phyloP scores from a whole-genome alignment of 2,797 vertebrate species.

The Heliangelus exortis region DNA sequence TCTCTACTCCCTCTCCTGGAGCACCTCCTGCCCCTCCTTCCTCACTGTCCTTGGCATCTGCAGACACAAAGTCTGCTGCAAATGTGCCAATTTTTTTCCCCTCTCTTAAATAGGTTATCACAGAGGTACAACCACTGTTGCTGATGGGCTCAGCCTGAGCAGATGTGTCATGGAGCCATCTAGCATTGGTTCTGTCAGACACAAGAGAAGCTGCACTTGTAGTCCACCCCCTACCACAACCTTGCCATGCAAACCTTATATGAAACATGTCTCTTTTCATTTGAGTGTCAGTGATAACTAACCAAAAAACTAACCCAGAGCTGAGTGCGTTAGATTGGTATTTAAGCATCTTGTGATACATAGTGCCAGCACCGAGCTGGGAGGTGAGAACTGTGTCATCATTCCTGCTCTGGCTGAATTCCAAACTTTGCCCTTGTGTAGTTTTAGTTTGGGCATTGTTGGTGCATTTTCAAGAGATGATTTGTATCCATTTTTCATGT shows the following conservation, averaged over 20 bases:
- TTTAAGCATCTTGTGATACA: not conserved
- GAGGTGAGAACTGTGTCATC: not conserved
- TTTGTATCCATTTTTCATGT: not conserved
- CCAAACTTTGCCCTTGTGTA: not conserved
- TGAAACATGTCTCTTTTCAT: accelerated
- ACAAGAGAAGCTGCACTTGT: too few species aligned
- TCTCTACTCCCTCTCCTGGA: too few species aligned
- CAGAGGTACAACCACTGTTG: not conserved
- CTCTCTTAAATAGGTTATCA: not conserved
- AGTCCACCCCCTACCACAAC: too few species aligned
- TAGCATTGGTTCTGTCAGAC: not conserved
- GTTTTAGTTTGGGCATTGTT: not conserved
- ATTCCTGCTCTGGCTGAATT: not conserved
- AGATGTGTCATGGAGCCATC: not conserved
- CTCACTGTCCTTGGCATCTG: too few species aligned
- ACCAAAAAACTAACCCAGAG: not conserved
- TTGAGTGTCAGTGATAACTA: not conserved
- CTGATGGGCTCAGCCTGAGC: not conserved
- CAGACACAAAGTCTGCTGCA: too few species aligned
- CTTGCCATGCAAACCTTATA: too few species aligned
- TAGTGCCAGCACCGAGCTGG: not conserved
- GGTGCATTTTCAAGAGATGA: not conserved
- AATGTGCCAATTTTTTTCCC: too few species aligned
- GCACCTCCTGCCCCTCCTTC: too few species aligned
- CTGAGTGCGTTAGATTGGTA: accelerated